Percentiles rank a stretch among this genome's conserved stretches.
Evolutionary conservation across 1,140 invertebrate species (phyloP).

Genomic region (Pseudomyrmex dendroicus): DNA sequence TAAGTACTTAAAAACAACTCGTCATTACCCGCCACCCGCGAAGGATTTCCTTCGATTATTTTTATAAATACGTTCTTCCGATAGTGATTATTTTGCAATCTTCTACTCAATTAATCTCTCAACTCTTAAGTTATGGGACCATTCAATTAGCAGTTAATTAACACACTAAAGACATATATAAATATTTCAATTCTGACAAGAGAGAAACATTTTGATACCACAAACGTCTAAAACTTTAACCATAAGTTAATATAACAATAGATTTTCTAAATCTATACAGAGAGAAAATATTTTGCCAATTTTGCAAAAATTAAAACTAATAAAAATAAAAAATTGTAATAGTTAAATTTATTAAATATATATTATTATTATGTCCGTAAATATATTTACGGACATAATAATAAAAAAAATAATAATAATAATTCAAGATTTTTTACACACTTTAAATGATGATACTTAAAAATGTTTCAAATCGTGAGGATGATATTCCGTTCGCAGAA

Average conservation of each 20-base stretch:
- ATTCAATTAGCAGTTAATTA: slow-evolving; percentile 5
- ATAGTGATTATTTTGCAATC: slow-evolving; percentile 14
- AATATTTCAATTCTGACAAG: background rate
- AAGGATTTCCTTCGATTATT: slow-evolving; percentile 42
- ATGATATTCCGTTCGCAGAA: slow-evolving; percentile 1
- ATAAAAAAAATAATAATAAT: background rate
- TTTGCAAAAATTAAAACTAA: background rate
- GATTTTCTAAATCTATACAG: background rate
- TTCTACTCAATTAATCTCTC: background rate
- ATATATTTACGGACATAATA: no score
- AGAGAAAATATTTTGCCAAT: no score
- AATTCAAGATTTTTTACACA: background rate
- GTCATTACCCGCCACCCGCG: slow-evolving; percentile 6
- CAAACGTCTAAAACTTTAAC: background rate
- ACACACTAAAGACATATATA: background rate
- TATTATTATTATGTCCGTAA: no score
- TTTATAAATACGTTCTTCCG: slow-evolving; percentile 8
- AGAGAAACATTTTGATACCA: no score
- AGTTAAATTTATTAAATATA: no score
- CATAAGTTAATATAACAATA: background rate
- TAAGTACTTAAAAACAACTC: slow-evolving; percentile 40
- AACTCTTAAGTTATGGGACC: background rate
- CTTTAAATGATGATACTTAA: background rate
- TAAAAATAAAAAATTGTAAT: background rate
- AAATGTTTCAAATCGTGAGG: background rate